Base-by-base conservation (phyloP, 2,888 invertebrate genomes). In the Perithous albicinctus region DNA sequence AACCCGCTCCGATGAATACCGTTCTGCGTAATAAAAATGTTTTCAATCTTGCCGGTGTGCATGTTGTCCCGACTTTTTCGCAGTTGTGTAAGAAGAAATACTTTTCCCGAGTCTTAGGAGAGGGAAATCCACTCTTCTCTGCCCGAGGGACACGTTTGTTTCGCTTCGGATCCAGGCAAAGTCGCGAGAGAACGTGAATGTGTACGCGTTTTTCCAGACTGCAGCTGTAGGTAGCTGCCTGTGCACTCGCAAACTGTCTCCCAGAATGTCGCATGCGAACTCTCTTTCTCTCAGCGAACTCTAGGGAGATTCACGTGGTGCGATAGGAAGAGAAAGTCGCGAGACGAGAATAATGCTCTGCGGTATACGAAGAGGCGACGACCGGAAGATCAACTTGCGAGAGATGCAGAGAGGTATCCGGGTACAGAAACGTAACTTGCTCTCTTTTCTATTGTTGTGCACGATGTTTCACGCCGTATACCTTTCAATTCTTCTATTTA, bases 91-190 rank as follows among this genome's bases (percentile, higher is more conserved):
- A 26, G 15, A 69, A 69, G 64, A 64, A 78, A 78, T 35, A 56
- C 26, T 46, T 72, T 35, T 64, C 7, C 35, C 64, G 56, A 41
- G 64, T 26, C 15, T 64, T 66, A 43, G 10, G 26, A 43, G 15
- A 26, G 54, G 38, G 18, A n/a, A 56, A 15, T 18, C 59, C 35
- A 32, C 56, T 32, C 29, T 32, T 64, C 46, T 8, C 54, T 43
- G 63, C 78, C 54, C 78, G 23, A 46, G 78, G 78, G 78, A 72
- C 70, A 48, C 72, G 43, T 78, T 78, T 59, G 66, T 73, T 78
- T 59, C 64, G 56, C 56, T 72, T 64, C 64, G 29, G 54, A 43
- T 26, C 59, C 46, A 15, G 46, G 46, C 32, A 29, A n/a, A 59
- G 72, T 15, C 54, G 72, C 18, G 63, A 32, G 56, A 66, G 46